phyloP scores from a whole-genome alignment of 2,888 invertebrate genomes.

The Tetragonula carbonaria region DNA sequence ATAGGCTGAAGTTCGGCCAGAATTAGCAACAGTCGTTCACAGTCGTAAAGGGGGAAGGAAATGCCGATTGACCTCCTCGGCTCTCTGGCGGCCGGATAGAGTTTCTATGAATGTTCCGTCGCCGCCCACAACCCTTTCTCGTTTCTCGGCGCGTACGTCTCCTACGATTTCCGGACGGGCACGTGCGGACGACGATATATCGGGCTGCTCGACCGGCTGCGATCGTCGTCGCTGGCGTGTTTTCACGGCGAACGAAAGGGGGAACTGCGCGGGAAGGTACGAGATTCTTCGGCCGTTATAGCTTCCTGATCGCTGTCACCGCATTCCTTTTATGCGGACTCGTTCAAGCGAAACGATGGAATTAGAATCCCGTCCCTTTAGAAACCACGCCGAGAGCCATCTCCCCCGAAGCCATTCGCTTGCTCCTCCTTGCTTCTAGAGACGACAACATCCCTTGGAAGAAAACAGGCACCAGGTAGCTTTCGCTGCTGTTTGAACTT shows the following conservation, averaged over 20 bases:
- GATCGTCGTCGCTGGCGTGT: background rate
- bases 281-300: constrained; percentile 73
- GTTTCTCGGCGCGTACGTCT: constrained; percentile 63
- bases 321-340: constrained; percentile 80
- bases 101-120: constrained; percentile 83
- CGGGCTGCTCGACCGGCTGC: too few relatives aligned
- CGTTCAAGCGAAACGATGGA: constrained; percentile 73
- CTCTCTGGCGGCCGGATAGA: constrained; percentile 77
- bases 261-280: background rate
- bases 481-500: too few relatives aligned
- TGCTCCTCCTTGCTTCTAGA: background rate
- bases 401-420: background rate
- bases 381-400: background rate
- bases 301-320: constrained; percentile 82
- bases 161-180: constrained; percentile 58
- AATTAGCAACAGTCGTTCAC: constrained; percentile 55
- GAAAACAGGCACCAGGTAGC: too few relatives aligned
- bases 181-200: too few relatives aligned
- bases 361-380: constrained; percentile 15
- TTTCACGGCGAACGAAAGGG: background rate
- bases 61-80: constrained; percentile 81
- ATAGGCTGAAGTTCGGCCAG: constrained; percentile 18
- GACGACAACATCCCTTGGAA: too few relatives aligned
- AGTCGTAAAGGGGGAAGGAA: constrained; percentile 73
- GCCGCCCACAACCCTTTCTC: constrained; percentile 80